Conservation (phyloP, 2,113 vertebrate genomes). For the Fregata magnificens region DNA sequence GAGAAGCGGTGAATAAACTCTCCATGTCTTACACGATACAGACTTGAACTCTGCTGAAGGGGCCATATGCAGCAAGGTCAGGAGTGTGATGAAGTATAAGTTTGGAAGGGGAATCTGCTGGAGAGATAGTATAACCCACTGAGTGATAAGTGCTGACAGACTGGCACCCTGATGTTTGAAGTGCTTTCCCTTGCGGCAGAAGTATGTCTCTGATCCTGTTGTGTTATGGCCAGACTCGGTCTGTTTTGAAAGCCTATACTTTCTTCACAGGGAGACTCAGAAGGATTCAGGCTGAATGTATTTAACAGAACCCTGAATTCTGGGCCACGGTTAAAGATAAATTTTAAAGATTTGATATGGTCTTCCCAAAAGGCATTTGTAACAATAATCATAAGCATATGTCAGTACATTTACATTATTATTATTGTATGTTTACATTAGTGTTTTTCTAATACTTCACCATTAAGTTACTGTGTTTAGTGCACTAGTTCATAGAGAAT, state of each 20-base stretch:
- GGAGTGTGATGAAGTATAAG: slow-evolving; percentile 23
- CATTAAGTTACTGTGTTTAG: neutral
- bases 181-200: neutral
- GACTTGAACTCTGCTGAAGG: slow-evolving; percentile 21
- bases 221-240: slow-evolving; percentile 11
- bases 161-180: slow-evolving; percentile 47
- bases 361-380: neutral
- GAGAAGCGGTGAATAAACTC: neutral
- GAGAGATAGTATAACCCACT: slow-evolving; percentile 4
- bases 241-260: slow-evolving; percentile 18
- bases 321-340: neutral
- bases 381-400: slow-evolving; percentile 1
- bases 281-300: neutral
- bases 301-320: slow-evolving; percentile 21
- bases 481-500: neutral
- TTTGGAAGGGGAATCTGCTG: slow-evolving; percentile 42
- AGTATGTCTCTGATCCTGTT: slow-evolving; percentile 27
- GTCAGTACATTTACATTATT: neutral
- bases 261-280: neutral
- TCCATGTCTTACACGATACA: neutral
- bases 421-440: neutral
- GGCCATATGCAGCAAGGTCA: neutral
- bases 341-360: neutral
- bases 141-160: slow-evolving; percentile 63
- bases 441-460: slow-evolving; percentile 13